These are phyloP conservation scores for Gymnothorax javanicus DNA, from an alignment of 2,797 vertebrate species.

Conservation along the genomic window DNA sequence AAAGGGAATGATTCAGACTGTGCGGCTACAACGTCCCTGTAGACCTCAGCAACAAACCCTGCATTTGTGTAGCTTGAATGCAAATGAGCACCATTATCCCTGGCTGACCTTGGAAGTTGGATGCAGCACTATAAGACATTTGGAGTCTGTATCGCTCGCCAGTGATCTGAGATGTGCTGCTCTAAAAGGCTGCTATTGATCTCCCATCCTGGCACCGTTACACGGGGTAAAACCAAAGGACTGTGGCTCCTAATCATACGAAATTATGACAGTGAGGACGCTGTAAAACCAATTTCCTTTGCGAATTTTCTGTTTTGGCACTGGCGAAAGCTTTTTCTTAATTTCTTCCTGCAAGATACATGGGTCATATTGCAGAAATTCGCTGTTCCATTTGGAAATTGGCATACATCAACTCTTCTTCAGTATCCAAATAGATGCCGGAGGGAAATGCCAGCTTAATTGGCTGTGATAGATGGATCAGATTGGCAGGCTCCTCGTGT, in stretches of 20 bases:
- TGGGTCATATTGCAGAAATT: neutral
- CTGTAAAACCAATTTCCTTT: neutral
- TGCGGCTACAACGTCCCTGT: neutral
- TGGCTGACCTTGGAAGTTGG: constrained; percentile 1
- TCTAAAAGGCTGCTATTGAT: neutral
- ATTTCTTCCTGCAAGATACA: neutral
- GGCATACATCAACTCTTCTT: neutral
- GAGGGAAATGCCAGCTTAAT: constrained; percentile 24
- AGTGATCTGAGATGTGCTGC: neutral
- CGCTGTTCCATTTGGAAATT: neutral
- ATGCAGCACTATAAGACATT: neutral
- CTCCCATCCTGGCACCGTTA: neutral
- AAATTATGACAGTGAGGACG: neutral
- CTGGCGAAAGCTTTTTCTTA: neutral
- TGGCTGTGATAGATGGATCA: constrained; percentile 23
- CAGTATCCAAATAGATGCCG: neutral
- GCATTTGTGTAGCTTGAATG: neutral
- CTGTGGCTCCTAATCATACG: neutral
- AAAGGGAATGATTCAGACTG: neutral
- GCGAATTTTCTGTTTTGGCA: neutral
- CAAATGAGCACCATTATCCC: constrained; percentile 7
- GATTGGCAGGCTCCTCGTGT: constrained; percentile 18
- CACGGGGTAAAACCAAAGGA: neutral
- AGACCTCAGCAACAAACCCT: neutral
- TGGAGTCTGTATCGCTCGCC: neutral